Conservation (phyloP, 2,113 vertebrate genomes). For the Ictalurus punctatus region DNA sequence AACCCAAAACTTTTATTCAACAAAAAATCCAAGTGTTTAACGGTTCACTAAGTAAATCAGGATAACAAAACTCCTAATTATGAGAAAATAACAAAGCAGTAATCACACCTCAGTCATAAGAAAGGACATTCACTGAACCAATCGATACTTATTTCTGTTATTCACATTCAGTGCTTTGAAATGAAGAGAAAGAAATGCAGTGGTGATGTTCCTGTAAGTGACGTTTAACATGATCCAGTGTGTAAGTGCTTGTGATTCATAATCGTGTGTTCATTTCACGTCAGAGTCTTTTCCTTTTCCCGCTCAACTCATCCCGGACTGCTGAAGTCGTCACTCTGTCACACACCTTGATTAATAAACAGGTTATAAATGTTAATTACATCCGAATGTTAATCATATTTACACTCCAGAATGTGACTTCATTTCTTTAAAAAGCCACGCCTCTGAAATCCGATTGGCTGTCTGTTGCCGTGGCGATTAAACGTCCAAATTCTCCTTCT, state of each 20-base stretch:
- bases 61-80: conserved; percentile 4
- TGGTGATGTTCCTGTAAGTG: neutral
- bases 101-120: conserved; percentile 2
- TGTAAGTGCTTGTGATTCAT: neutral
- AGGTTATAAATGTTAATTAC: neutral
- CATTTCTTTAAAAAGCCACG: neutral
- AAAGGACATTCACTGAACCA: conserved; percentile 30
- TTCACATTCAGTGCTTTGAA: conserved; percentile 41
- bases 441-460: neutral
- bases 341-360: neutral
- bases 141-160: conserved; percentile 16
- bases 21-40: conserved; percentile 26
- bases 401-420: neutral
- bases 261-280: neutral
- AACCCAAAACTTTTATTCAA: conserved; percentile 37
- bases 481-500: neutral
- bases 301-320: neutral
- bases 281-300: neutral
- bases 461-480: neutral
- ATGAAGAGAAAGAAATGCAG: conserved; percentile 3
- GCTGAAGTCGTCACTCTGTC: neutral
- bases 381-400: neutral
- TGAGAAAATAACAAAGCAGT: conserved; percentile 6
- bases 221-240: neutral
- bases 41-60: neutral